Base-by-base conservation (phyloP, 2,113 vertebrate genomes). In the Pseudopodoces humilis region DNA sequence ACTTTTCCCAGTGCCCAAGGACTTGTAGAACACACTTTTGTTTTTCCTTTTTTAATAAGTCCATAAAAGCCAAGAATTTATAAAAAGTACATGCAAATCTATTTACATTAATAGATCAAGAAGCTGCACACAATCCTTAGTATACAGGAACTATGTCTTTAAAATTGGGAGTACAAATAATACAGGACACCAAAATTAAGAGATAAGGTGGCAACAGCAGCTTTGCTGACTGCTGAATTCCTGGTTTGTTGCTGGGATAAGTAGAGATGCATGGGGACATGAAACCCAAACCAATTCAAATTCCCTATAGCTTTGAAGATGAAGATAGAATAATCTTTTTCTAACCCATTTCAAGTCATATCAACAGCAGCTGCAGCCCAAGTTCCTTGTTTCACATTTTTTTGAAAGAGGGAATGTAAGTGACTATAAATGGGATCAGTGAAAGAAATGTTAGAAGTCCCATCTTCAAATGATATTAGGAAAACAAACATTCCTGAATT, bases 41-140 rank as follows among this genome's bases (percentile, higher is more conserved):
- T 8, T 83, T 96, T 90, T 78, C 17, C 7, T 83, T 90, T 92
- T 97, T 96, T 95, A 97, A 43, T 97, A 86, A 92, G 64, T 71
- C 33, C 52, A 50, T 56, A 90, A 94, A 96, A 88, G 39, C 37
- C 43, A 86, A 84, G 22, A 25, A 46, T 93, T 86, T 84, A 83
- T 49, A 92, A 95, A 94, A 96, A 84, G 64, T 64, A 94, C 76
- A 93, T 90, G 92, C 90, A 92, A 67, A 47, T 78, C 24, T 30
- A 80, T 92, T 86, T 92, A 94, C 72, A 91, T 71, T 58, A 80
- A 68, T 6, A 56, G 30, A 67, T 24, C 13, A 2, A 80, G 24
- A 81, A 60, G 59, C 23, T 71, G 80, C 49, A 72, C 83, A 82
- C n/a, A 71, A 63, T 74, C 52, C 46, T 64, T 53, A 75, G 60